Percentiles rank a stretch among this genome's conserved stretches.
Evolutionary conservation across 2,797 vertebrate species (phyloP).

Genomic region (Neoniphon sammara): DNA sequence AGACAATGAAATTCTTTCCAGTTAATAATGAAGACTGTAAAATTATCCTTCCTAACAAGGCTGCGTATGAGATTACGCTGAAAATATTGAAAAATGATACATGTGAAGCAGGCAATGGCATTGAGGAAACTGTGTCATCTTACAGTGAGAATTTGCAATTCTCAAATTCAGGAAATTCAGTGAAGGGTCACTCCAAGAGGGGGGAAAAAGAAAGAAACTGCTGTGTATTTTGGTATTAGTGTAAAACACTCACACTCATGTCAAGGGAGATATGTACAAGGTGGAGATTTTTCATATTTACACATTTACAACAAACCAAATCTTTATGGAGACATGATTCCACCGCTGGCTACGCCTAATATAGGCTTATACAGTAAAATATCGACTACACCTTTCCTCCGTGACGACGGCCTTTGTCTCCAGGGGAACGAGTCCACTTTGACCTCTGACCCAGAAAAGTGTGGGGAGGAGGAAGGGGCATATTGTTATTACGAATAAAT

Average conservation of each 20-base stretch:
- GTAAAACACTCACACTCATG: conserved; percentile 73
- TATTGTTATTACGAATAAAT: conserved; percentile 37
- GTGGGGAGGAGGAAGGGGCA: conserved; percentile 24
- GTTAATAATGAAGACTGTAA: conserved; percentile 45
- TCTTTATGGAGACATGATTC: conserved; percentile 71
- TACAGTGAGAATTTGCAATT: conserved; percentile 16
- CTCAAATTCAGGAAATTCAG: conserved; percentile 31
- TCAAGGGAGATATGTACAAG: conserved; percentile 75
- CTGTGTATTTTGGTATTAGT: conserved; percentile 68
- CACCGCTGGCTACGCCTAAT: conserved; percentile 79
- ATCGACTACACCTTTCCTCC: conserved; percentile 64
- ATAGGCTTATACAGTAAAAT: conserved; percentile 81
- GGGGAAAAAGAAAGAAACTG: not conserved
- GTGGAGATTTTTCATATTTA: conserved; percentile 75
- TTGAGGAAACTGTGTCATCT: conserved; percentile 19
- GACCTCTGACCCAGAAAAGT: conserved; percentile 47
- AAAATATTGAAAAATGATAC: conserved; percentile 33
- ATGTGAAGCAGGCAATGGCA: conserved; percentile 57
- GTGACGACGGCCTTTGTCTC: conserved; percentile 60
- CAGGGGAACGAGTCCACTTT: conserved; percentile 50
- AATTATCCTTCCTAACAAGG: conserved; percentile 7
- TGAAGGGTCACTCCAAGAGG: conserved; percentile 39
- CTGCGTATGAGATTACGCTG: conserved; percentile 34
- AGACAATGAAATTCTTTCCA: conserved; percentile 47
- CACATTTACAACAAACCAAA: conserved; percentile 78